These are phyloP conservation scores for Bos indicus DNA, from an alignment of 2,113 vertebrate genomes.

Conservation along the genomic window DNA sequence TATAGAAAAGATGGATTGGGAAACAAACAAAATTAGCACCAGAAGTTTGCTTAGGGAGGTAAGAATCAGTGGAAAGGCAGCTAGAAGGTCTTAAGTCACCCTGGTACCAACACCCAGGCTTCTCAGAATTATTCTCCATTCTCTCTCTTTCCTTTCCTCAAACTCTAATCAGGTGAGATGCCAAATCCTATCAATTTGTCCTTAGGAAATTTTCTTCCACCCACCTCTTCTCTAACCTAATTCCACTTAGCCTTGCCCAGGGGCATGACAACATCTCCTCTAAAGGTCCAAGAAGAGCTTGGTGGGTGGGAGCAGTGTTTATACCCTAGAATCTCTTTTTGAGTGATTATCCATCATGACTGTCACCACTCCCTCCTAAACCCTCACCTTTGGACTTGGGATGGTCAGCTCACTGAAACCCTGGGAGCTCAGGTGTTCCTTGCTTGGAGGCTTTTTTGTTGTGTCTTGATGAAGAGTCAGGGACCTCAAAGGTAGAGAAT, in stretches of 20 bases:
- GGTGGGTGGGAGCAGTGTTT: neutral
- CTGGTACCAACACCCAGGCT: neutral
- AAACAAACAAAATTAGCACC: conserved; percentile 51
- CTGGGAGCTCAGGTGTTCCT: neutral
- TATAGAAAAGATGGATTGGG: conserved; percentile 37
- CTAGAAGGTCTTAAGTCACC: neutral
- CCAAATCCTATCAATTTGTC: neutral
- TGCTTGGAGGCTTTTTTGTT: neutral
- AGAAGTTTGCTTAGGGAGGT: neutral
- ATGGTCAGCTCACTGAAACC: neutral
- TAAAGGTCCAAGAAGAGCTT: neutral
- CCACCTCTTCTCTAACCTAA: neutral
- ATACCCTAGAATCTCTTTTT: neutral
- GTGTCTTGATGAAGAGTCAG: neutral
- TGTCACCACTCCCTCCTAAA: neutral
- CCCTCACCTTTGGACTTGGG: neutral
- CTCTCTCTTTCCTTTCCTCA: neutral
- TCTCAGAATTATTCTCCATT: conserved; percentile 17
- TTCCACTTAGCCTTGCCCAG: neutral
- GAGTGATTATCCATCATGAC: neutral
- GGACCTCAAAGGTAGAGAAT: neutral
- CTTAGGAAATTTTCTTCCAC: conserved; percentile 13
- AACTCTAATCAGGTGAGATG: conserved; percentile 7
- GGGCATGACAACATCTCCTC: neutral
- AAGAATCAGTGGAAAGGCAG: neutral